Conservation (phyloP, 2,797 vertebrate genomes). For the Notoglanidium macrostoma region DNA sequence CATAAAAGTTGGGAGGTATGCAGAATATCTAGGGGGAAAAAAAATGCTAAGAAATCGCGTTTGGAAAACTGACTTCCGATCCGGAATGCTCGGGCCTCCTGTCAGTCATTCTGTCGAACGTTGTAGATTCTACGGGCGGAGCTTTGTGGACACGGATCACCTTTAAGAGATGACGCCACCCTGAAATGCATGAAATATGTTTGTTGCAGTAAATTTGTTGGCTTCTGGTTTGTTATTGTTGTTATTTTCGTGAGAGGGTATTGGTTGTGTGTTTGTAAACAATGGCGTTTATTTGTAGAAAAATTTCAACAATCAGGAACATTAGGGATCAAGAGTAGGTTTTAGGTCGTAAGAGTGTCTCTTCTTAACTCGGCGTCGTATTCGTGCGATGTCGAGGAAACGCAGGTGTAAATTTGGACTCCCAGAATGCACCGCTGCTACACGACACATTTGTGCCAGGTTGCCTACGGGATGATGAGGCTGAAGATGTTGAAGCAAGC, state of each 20-base stretch:
- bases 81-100: neutral
- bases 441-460: neutral
- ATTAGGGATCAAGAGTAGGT: neutral
- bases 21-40: too few species aligned
- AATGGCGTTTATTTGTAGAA: neutral
- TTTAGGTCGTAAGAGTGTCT: neutral
- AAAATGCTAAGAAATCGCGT: too few species aligned
- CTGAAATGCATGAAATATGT: neutral
- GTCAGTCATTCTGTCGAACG: neutral
- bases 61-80: neutral
- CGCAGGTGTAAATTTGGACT: neutral
- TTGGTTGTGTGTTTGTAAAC: neutral
- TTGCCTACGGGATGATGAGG: neutral
- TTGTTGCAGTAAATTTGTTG: neutral
- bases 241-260: neutral
- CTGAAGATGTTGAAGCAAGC: neutral
- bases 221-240: neutral
- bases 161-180: neutral
- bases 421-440: neutral
- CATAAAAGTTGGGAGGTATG: neutral
- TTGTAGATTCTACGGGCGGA: too few species aligned
- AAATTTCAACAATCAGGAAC: neutral
- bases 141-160: too few species aligned
- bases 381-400: neutral
- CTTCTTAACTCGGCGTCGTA: too few species aligned